Evolutionary conservation across 1,140 invertebrate genomes (phyloP), one percentile per base, ranked within the genome.

Genomic region (Hydropsyche tenuis): DNA sequence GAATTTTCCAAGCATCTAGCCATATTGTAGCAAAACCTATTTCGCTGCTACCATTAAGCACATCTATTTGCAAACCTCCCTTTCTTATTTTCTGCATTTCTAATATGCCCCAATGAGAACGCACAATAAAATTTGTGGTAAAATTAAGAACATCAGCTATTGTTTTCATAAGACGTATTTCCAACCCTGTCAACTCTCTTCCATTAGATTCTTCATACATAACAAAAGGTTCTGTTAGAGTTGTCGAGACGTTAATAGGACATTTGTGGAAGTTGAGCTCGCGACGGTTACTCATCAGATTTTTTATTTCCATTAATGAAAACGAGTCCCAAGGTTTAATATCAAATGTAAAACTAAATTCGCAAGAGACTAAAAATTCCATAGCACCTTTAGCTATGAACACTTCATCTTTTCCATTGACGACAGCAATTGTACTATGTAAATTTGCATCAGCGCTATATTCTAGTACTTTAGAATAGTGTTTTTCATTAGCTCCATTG

Each of bases 21-120:
- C 63, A 65, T 30, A 65, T 43, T 1, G 11, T 12, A 11, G 27
- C 30, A 43, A 43, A 65, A 43, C 30, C 63, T 7, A 65, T 65
- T 43, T 65, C 63, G 22, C 63, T 42, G 11, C 18, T 65, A 1
- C 30, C 63, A 1, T 6, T 43, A 65, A 2, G 43, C 9, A 65
- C 16, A 65, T 65, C 42, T n/a, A n/a, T n/a, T n/a, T 6, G 6
- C 12, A 65, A 65, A 18, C 63, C 27, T 3, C 18, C 30, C 1
- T 4, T 23, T 42, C 4, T 43, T 42, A 42, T n/a, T 43, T 7
- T 4, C 30, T 43, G 9, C 4, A 9, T 43, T 16, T 65, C 18
- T 9, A 43, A 9, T 1, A 9, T 1, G 12, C 63, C 63, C 63
- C 27, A 65, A 1, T 12, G 0, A 37, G 30, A 37, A 4, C 30